Evolutionary conservation across 2,797 vertebrate species (phyloP), one percentile per base, ranked within the genome.

Genomic region (Scolopax rusticola): DNA sequence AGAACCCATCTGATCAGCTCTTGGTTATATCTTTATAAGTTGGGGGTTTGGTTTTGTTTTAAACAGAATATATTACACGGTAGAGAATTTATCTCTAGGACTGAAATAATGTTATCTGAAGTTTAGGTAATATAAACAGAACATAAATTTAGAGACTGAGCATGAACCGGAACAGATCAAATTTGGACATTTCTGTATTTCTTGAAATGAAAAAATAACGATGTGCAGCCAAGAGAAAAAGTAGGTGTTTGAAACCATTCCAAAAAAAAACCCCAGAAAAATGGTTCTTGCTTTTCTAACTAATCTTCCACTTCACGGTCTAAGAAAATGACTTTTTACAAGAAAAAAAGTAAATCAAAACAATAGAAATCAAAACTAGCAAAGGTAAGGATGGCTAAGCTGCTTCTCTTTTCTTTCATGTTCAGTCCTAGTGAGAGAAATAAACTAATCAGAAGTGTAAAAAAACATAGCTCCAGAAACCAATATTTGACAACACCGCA

Each of bases 341-440:
- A 0, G 4, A 38, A 51, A 83, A 83, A 63, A 38, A 15, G 3
- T 28, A 51, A 51, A 65, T 33, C 38, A 36, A 36, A 81, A 33
- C 8, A 2, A 28, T 0, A 89, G 23, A 88, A 87, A 59, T 45
- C n/a, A 64, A 30, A 77, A 7, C 17, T 2, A 73, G 16, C 16
- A 48, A 85, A 83, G 47, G 50, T 41, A 71, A 74, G 16, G 8
- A 27, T 32, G 43, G 61, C 13, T 28, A 67, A 53, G 20, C 7
- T 67, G 5, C 21, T 73, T 68, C n/a, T 90, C 87, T 64, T 40
- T 30, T 59, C 83, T 74, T 89, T 61, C 70, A 83, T 2, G 1
- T 63, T 89, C 84, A 89, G 53, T 69, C 32, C 63, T 78, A 50
- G 59, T 54, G 36, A 64, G 80, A 92, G 87, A 75, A 96, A 92